Base-by-base conservation (phyloP, 2,888 invertebrate genomes). In the Heliothis peltigera region DNA sequence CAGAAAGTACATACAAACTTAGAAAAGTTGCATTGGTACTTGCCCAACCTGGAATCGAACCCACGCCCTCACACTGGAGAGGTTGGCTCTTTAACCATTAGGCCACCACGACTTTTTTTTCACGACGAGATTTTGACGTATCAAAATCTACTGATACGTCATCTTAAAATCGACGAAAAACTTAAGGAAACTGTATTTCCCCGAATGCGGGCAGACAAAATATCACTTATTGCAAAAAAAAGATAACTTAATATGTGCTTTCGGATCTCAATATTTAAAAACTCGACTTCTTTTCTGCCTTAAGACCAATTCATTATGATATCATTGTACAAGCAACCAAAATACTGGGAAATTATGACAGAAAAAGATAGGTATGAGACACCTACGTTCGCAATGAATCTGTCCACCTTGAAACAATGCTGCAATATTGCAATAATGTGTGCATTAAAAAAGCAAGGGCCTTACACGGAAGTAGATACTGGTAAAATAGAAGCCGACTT, bases 151-250 rank as follows among this genome's bases (percentile, higher is more conserved):
- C 43, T 82, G 21, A 21, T 81, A 65, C 57, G 76, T 42, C 51
- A 85, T 75, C 43, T 80, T 15, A 77, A 80, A 79, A 63, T 83
- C 42, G 84, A 84, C 52, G 65, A 82, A 75, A 81, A 83, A 66
- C 79, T 83, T 49, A 75, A 79, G 52, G 66, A 70, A 32, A 75
- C 49, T 25, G 80, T 84, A 66, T 84, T 84, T 79, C 77, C 65
- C 15, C 65, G 78, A 70, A 82, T 83, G 82, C 39, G 52, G 18
- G 46, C 59, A 21, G 68, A 68, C 47, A 68, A 52, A 46, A 63
- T 47, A 46, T 79, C 79, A 60, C 69, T 82, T 58, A 47, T 78
- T 51, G 82, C 79, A 8, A 82, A 83, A 25, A 25, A 35, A 61
- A n/a, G 77, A 82, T 73, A 17, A 19, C 7, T 65, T 78, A 19